A percentile compares a stretch with the other conserved stretches of the same genome.
Evolutionary conservation across 2,888 invertebrate species (phyloP).

Genomic region (Stratiomys singularior): DNA sequence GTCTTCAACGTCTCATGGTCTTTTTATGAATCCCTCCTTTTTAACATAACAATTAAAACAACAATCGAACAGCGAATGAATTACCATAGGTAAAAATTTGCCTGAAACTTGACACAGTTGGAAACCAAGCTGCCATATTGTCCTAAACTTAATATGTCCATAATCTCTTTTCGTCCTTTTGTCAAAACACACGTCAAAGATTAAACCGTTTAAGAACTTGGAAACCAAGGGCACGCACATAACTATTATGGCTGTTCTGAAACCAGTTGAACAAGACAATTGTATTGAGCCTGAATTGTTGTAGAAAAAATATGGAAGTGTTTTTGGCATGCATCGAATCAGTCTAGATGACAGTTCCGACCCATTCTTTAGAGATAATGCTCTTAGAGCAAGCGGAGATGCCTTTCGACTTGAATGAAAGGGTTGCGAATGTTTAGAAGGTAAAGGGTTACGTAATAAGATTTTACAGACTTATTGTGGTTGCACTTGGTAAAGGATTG

Average conservation of each 20-base stretch:
- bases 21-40: slow-evolving; percentile 50
- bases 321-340: slow-evolving; percentile 1
- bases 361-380: slow-evolving; percentile 28
- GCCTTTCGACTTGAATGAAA: background rate
- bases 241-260: too few relatives aligned
- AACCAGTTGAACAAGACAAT: background rate
- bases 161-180: slow-evolving; percentile 53
- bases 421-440: background rate
- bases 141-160: slow-evolving; percentile 42
- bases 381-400: slow-evolving; percentile 16
- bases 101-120: slow-evolving; percentile 3
- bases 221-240: slow-evolving; percentile 9
- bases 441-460: slow-evolving; percentile 27
- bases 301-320: too few relatives aligned
- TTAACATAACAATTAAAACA: slow-evolving; percentile 41
- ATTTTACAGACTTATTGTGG: slow-evolving; percentile 7
- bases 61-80: slow-evolving; percentile 2
- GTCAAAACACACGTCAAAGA: slow-evolving; percentile 54
- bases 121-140: slow-evolving; percentile 12
- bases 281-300: background rate
- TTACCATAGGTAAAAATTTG: slow-evolving; percentile 23
- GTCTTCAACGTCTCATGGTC: slow-evolving; percentile 18
- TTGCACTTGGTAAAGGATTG: slow-evolving; percentile 2
- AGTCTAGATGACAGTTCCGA: slow-evolving; percentile 7
- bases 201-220: slow-evolving; percentile 46